Percentiles rank a stretch among this genome's conserved stretches.
phyloP scores from a whole-genome alignment of 2,888 invertebrate genomes.

The Megastigmus dorsalis region DNA sequence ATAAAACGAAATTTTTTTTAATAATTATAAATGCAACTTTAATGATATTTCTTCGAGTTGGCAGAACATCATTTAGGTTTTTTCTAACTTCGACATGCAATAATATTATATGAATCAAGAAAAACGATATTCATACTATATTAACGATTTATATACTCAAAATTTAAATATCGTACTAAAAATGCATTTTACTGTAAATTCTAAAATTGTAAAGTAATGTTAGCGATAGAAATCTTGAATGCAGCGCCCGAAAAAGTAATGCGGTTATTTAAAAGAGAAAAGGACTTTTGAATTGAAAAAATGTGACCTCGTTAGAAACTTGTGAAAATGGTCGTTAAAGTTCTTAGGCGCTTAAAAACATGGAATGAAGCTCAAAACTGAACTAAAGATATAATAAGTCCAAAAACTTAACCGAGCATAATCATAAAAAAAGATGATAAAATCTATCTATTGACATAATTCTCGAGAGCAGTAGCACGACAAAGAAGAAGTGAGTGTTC shows the following conservation, averaged over 20 bases:
- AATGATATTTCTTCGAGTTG: no score
- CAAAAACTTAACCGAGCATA: conserved; percentile 1
- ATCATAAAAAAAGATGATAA: conserved; percentile 30
- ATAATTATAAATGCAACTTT: no score
- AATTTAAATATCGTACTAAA: no score
- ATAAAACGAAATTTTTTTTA: no score
- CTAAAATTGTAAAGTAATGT: no score
- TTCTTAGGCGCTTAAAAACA: conserved; percentile 3
- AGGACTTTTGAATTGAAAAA: conserved; percentile 13
- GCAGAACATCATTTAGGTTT: no score
- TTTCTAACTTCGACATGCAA: no score
- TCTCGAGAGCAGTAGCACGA: conserved; percentile 15
- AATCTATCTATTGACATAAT: conserved; percentile 11
- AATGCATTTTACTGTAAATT: no score
- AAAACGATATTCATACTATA: no score
- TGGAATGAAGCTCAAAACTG: not conserved
- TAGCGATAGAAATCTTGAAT: not conserved
- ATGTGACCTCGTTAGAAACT: conserved; percentile 2
- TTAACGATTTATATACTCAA: no score
- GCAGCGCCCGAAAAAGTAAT: not conserved
- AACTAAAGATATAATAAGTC: conserved; percentile 12
- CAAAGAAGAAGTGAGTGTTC: not conserved
- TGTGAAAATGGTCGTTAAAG: conserved; percentile 13
- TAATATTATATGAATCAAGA: no score
- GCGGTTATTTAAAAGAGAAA: not conserved